Evolutionary conservation across 1,140 invertebrate species (phyloP), one percentile per base, ranked within the genome.

Genomic region (Lepidurus apus): DNA sequence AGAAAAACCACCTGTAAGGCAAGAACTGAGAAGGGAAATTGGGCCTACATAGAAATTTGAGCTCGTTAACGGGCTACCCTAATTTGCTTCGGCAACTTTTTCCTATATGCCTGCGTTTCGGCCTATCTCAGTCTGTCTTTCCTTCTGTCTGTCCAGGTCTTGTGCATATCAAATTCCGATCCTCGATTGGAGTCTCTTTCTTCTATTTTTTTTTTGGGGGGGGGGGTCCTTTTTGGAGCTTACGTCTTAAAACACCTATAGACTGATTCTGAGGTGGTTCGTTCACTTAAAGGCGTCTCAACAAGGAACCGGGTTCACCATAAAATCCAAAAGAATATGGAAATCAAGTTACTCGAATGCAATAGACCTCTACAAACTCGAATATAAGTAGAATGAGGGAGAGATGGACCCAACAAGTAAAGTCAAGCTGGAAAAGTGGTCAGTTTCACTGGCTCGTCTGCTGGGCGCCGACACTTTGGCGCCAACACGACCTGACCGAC

Each of bases 371-470:
- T n/a, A 65, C 21, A 65, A 65, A 65, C 53, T 65, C 17, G 53
- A 65, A 65, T 65, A 65, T 65, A 65, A 65, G 17, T 9, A 65
- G 45, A 13, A 65, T 13, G 53, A 17, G 21, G 21, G 53, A 4
- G 13, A 65, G 53, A 65, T 65, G 53, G 53, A 21, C 53, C 21
- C 53, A 7, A 11, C 10, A 47, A 65, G 53, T 65, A 13, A 65
- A 65, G 53, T 65, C 53, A 13, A 65, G 53, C 53, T 65, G 53
- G 53, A n/a, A 65, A 65, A 65, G 21, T 65, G 53, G 53, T 65
- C 53, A 65, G 53, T 65, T 65, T 65, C 53, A 65, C 53, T 65
- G 53, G 53, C 53, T 65, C 53, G 53, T 65, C 53, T 65, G 53
- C 13, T 65, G 53, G 53, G 53, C 53, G 53, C 53, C 53, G 53